Evolutionary conservation across 2,888 invertebrate genomes (phyloP).

Genomic region (Incurvaria masculella): DNA sequence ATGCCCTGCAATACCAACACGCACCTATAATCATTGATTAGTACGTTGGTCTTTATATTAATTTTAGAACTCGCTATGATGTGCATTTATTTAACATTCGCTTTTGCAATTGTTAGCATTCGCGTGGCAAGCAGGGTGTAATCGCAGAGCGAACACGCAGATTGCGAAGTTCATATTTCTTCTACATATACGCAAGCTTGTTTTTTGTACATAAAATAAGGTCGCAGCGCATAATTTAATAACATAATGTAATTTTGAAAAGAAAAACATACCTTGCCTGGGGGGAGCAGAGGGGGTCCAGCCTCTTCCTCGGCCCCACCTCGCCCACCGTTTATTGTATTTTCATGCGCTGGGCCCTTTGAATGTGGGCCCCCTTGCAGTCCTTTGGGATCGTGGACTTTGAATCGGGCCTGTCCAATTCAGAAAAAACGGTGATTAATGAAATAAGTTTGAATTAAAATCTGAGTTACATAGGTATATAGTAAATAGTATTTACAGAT

Average conservation of each 20-base stretch:
- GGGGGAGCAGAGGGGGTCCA: constrained; percentile 64
- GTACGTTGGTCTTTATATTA: background rate
- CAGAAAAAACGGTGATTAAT: constrained; percentile 37
- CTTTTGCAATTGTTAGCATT: background rate
- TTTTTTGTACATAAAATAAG: background rate
- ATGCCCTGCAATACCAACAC: constrained; percentile 53
- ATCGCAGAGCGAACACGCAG: background rate
- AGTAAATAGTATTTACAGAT: constrained; percentile 1
- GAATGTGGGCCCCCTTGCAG: too few species aligned
- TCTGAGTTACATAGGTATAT: too few species aligned
- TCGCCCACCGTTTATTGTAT: constrained; percentile 72
- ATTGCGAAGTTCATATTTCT: background rate
- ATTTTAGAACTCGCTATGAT: background rate
- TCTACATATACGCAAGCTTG: too few species aligned
- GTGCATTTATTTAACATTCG: background rate
- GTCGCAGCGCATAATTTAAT: background rate
- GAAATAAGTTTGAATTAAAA: background rate
- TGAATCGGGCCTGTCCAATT: constrained; percentile 89
- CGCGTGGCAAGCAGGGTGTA: background rate
- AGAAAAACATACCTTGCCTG: constrained; percentile 55
- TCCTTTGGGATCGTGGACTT: constrained; percentile 83
- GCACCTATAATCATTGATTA: background rate
- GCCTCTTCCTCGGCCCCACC: constrained; percentile 53
- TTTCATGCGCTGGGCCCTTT: constrained; percentile 78
- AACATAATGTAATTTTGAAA: too few species aligned